phyloP scores from a whole-genome alignment of 2,797 vertebrate genomes.

The Lindbergichthys nudifrons region DNA sequence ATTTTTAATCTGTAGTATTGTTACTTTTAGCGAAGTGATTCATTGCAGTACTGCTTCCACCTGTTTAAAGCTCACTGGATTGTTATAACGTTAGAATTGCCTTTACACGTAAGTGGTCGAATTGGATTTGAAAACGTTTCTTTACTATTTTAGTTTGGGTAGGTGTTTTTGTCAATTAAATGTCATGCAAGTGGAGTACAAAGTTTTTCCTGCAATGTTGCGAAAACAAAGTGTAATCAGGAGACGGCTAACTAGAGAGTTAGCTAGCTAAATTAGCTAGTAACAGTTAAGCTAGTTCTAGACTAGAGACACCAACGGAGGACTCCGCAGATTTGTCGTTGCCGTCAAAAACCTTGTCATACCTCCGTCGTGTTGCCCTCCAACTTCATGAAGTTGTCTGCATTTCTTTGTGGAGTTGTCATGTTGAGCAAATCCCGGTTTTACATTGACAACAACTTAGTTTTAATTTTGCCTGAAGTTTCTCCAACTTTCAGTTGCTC shows the following conservation, averaged over 20 bases:
- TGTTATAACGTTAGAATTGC: no score
- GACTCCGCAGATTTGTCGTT: neutral
- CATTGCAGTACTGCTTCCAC: no score
- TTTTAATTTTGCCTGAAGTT: rapidly evolving
- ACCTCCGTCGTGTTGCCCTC: conserved; percentile 71
- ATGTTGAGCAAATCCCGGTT: conserved; percentile 11
- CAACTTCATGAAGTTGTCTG: conserved; percentile 37
- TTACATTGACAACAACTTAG: no score
- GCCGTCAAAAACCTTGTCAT: neutral
- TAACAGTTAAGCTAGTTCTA: no score
- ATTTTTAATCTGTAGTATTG: no score
- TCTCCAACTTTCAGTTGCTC: conserved; percentile 34
- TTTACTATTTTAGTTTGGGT: no score
- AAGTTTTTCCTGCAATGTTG: neutral
- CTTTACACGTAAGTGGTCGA: no score
- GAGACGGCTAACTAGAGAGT: neutral
- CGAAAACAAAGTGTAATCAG: neutral
- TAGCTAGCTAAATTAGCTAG: neutral
- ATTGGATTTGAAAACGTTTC: no score
- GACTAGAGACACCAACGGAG: no score
- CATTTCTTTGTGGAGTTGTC: conserved; percentile 59
- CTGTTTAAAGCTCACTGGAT: no score
- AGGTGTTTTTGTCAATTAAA: neutral
- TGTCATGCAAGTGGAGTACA: neutral
- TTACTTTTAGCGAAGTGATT: no score